A percentile compares a stretch with the other conserved stretches of the same genome.
Conservation (phyloP, 2,797 vertebrate species). For the Anguilla obscura region DNA sequence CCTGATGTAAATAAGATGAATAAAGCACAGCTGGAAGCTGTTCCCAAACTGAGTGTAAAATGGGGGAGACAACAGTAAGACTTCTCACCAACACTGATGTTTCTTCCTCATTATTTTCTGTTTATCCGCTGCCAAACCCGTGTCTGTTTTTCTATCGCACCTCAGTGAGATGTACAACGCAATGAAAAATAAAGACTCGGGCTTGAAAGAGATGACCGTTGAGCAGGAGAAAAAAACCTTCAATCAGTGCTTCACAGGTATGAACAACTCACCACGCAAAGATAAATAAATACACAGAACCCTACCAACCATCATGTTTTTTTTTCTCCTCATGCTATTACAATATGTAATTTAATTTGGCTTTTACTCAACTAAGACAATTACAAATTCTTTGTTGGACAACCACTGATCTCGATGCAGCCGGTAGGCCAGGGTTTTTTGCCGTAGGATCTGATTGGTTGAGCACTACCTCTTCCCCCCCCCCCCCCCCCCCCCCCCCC, state of each 20-base stretch:
- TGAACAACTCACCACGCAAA: neutral
- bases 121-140: neutral
- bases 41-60: neutral
- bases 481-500: no score
- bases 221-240: slow-evolving; percentile 89
- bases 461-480: neutral
- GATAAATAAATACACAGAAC: neutral
- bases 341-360: neutral
- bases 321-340: neutral
- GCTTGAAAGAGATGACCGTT: slow-evolving; percentile 87
- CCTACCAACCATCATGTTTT: neutral
- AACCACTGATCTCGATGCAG: neutral
- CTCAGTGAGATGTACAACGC: slow-evolving; percentile 81
- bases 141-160: slow-evolving; percentile 43
- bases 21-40: no score
- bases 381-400: neutral
- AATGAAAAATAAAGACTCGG: slow-evolving; percentile 88
- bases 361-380: neutral
- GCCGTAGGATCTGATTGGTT: neutral
- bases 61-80: neutral
- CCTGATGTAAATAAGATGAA: neutral
- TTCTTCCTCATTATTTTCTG: neutral
- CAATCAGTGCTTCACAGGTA: slow-evolving; percentile 95
- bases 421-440: neutral
- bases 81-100: neutral